Evolutionary conservation across 1,140 invertebrate genomes (phyloP).

Genomic region (Bombus soroeensis): DNA sequence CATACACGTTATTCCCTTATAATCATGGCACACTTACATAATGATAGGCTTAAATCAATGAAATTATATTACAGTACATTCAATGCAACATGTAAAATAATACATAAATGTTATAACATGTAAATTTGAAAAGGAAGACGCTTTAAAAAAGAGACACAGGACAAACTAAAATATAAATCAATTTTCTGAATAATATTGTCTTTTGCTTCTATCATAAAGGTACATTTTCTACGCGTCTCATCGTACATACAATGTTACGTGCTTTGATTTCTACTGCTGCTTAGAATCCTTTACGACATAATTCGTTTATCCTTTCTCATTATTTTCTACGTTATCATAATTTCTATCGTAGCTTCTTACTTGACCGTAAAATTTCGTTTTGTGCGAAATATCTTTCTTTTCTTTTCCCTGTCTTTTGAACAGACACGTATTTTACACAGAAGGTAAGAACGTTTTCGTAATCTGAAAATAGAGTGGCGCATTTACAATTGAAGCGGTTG

Average conservation of each 20-base stretch:
- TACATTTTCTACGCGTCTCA: background rate
- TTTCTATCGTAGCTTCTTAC: background rate
- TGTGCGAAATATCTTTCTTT: too few relatives aligned
- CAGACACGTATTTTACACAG: too few relatives aligned
- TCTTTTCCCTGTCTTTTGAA: too few relatives aligned
- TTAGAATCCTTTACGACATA: background rate
- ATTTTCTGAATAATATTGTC: constrained; percentile 6
- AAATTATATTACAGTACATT: background rate
- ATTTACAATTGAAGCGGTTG: too few relatives aligned
- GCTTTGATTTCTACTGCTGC: constrained; percentile 12
- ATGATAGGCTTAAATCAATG: constrained; percentile 22
- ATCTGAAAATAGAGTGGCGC: too few relatives aligned
- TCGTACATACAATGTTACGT: background rate
- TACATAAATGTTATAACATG: constrained; percentile 1
- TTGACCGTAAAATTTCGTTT: too few relatives aligned
- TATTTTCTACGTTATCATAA: background rate
- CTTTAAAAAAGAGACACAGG: background rate
- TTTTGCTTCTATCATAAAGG: constrained; percentile 3
- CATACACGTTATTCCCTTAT: background rate
- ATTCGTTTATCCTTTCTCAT: background rate
- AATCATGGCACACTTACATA: constrained; percentile 47
- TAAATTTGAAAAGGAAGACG: background rate
- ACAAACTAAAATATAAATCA: background rate
- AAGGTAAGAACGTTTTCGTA: too few relatives aligned
- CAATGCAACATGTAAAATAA: background rate